Evolutionary conservation across 2,797 vertebrate species (phyloP).

Genomic region (Calcarius lapponicus): DNA sequence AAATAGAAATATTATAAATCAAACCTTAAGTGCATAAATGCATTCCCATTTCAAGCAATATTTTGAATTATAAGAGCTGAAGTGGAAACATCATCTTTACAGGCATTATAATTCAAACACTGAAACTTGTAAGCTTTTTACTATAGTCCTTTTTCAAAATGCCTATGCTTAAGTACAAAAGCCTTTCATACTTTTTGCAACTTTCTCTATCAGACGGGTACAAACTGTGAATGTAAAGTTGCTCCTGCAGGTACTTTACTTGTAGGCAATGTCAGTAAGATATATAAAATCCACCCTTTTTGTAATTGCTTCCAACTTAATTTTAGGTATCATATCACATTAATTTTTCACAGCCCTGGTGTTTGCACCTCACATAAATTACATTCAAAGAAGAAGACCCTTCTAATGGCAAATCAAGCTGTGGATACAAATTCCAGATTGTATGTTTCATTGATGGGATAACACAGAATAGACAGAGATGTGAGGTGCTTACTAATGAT

Average conservation of each 20-base stretch:
- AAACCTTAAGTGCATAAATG: constrained; percentile 35
- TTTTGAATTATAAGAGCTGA: constrained; percentile 17
- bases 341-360: neutral
- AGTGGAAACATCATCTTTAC: constrained; percentile 9
- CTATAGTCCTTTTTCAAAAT: constrained; percentile 14
- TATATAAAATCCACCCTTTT: neutral
- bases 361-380: neutral
- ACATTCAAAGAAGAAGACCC: neutral
- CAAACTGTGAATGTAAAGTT: neutral
- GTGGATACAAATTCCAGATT: neutral
- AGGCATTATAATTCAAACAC: constrained; percentile 41
- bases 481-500: neutral
- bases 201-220: neutral
- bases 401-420: neutral
- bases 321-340: neutral
- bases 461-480: neutral
- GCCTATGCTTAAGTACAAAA: neutral
- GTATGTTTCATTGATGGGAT: neutral
- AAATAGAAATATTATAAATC: constrained; percentile 58
- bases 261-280: neutral
- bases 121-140: constrained; percentile 36
- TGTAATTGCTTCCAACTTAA: neutral
- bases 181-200: neutral
- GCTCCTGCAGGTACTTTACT: neutral
- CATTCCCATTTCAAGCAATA: neutral